Evolutionary conservation across 2,113 vertebrate species (phyloP).

Genomic region (Barnardius zonarius): DNA sequence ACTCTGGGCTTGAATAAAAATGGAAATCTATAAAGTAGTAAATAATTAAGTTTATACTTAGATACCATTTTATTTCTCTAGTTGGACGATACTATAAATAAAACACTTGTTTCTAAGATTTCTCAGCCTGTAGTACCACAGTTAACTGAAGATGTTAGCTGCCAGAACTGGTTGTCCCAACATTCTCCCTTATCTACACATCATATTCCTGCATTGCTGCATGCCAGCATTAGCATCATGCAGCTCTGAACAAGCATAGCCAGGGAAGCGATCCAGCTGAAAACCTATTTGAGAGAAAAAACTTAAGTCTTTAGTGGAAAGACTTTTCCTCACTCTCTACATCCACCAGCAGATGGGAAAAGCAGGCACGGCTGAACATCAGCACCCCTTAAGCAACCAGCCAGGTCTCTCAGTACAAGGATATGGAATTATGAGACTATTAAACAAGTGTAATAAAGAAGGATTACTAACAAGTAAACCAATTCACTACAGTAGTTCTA

Average conservation of each 20-base stretch:
- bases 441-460: neutral
- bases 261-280: neutral
- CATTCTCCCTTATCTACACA: neutral
- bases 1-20: neutral
- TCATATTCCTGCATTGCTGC: neutral
- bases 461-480: neutral
- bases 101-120: neutral
- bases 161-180: neutral
- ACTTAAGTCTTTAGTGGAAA: neutral
- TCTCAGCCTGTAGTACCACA: neutral
- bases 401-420: neutral
- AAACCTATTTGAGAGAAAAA: neutral
- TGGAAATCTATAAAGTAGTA: neutral
- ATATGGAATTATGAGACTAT: neutral
- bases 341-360: neutral
- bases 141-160: neutral
- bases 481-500: neutral
- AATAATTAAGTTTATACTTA: neutral
- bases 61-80: neutral
- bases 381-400: neutral
- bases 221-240: neutral
- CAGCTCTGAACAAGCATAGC: neutral
- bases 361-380: neutral
- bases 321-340: neutral
- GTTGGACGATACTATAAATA: neutral